Conservation (phyloP, 1,140 invertebrate genomes). For the Pseudomyrmex gracilis region DNA sequence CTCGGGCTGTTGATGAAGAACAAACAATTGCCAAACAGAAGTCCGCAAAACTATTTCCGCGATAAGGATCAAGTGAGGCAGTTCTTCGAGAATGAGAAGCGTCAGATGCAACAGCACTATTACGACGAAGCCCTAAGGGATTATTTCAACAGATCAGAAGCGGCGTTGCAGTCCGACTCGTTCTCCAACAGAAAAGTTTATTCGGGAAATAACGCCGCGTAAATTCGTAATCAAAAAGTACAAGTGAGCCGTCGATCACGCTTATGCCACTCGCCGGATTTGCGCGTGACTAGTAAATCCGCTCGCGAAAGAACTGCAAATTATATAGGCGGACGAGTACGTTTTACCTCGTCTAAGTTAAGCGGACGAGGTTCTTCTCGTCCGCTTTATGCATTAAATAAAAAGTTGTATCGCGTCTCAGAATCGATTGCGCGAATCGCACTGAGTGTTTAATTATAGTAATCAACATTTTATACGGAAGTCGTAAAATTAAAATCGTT, state of each 20-base stretch:
- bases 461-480: conserved; percentile 35
- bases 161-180: background rate
- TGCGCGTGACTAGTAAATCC: conserved; percentile 3
- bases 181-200: conserved; percentile 1
- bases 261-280: background rate
- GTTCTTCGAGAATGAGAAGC: conserved; percentile 73
- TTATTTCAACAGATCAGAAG: conserved; percentile 73
- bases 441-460: conserved; percentile 27
- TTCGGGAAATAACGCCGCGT: conserved; percentile 15
- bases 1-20: conserved; percentile 83
- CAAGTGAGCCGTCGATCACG: conserved; percentile 17
- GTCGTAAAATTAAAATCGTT: conserved; percentile 23
- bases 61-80: conserved; percentile 69
- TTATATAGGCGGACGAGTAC: conserved; percentile 5
- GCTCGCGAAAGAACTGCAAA: conserved; percentile 20
- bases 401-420: conserved; percentile 19
- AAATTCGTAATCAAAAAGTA: conserved; percentile 49
- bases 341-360: background rate
- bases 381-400: conserved; percentile 20
- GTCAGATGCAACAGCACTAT: conserved; percentile 58
- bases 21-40: conserved; percentile 76
- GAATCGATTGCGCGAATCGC: conserved; percentile 8
- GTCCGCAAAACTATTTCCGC: conserved; percentile 60
- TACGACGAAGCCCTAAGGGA: conserved; percentile 61
- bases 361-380: conserved; percentile 6